Conservation (phyloP, 2,888 invertebrate genomes). For the Athripsodes cinereus region DNA sequence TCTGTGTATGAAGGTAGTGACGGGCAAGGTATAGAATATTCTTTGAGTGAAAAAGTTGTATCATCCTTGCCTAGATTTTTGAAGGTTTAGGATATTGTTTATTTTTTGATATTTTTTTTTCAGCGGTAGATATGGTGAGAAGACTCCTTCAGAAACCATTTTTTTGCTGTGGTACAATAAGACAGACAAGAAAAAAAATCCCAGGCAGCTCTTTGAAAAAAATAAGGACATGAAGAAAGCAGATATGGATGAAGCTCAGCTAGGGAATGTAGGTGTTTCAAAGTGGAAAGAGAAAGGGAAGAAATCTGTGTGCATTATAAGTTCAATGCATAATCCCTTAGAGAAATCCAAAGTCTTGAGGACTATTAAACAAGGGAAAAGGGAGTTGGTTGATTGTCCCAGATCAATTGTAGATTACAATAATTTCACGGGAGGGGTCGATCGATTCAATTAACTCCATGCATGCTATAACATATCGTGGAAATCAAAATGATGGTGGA, state of each 20-base stretch:
- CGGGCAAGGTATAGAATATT: not conserved
- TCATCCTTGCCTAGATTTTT: not conserved
- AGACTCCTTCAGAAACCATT: not conserved
- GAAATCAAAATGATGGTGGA: too few species aligned
- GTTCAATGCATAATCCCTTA: not conserved
- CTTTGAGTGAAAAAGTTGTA: not conserved
- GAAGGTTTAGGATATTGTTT: not conserved
- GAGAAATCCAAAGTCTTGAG: too few species aligned
- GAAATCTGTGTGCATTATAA: not conserved
- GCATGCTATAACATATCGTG: too few species aligned
- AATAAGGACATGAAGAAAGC: not conserved
- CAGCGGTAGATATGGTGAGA: not conserved
- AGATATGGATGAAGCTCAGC: not conserved
- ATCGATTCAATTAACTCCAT: too few species aligned
- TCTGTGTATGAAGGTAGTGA: not conserved
- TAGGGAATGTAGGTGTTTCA: not conserved
- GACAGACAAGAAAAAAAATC: not conserved
- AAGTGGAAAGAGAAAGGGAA: not conserved
- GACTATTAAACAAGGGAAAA: too few species aligned
- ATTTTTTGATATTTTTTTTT: not conserved
- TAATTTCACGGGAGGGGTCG: too few species aligned
- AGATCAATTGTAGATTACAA: too few species aligned
- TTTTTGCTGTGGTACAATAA: not conserved
- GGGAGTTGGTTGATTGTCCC: too few species aligned
- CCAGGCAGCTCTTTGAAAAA: not conserved